These are phyloP conservation scores for Nothoprocta pentlandii DNA, from an alignment of 2,113 vertebrate genomes.

Conservation along the genomic window DNA sequence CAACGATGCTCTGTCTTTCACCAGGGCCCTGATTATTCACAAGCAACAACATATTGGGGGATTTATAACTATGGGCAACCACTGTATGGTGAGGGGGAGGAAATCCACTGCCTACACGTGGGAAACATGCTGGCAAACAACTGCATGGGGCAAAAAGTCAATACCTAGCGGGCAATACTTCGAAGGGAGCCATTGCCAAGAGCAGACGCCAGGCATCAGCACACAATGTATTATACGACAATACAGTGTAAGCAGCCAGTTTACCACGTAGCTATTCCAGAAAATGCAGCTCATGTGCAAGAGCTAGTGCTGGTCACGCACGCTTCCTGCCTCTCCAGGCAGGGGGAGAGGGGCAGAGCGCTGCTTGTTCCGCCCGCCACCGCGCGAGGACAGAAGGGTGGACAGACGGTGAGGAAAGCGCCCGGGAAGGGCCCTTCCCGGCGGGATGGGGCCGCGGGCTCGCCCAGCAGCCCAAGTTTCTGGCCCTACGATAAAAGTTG, in stretches of 20 bases:
- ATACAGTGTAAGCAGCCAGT: not conserved
- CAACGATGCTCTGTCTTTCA: not conserved
- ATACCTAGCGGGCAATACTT: not conserved
- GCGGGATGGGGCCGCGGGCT: not conserved
- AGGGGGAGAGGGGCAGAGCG: not conserved
- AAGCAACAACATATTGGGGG: not conserved
- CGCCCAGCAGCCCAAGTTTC: not conserved
- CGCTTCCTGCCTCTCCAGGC: not conserved
- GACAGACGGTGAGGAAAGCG: not conserved
- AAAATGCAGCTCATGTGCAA: not conserved
- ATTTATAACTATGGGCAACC: not conserved
- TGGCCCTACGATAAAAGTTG: not conserved
- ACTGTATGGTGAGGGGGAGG: not conserved
- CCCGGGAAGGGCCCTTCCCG: not conserved
- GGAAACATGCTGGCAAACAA: not conserved
- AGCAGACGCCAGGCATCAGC: not conserved
- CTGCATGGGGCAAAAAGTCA: not conserved
- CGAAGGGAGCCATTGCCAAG: not conserved
- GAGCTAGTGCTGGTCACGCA: fast-evolving
- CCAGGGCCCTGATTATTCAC: not conserved
- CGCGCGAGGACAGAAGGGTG: not conserved
- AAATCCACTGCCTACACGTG: not conserved
- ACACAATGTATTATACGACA: not conserved
- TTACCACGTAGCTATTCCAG: not conserved
- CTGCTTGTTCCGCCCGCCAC: fast-evolving